Percentiles rank a stretch among this genome's conserved stretches.
These are phyloP conservation scores for Ferdinandea cuprea DNA, from an alignment of 2,888 invertebrate species.

Conservation along the genomic window DNA sequence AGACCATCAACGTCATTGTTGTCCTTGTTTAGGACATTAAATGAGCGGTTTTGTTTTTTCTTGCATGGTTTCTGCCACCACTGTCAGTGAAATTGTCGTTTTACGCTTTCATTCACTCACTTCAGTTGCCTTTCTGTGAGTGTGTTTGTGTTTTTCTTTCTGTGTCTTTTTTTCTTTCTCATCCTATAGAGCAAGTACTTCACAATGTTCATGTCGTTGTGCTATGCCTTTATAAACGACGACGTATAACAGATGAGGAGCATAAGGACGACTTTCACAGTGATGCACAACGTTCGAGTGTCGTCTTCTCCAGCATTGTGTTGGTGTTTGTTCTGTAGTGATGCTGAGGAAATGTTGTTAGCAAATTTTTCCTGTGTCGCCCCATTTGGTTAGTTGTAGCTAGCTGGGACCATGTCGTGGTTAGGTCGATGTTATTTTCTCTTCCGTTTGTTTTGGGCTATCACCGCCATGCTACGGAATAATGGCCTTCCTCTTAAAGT, in stretches of 20 bases:
- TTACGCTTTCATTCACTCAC: not conserved
- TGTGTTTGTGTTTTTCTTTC: not conserved
- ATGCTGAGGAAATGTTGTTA: slow-evolving; percentile 65
- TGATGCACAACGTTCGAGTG: slow-evolving; percentile 20
- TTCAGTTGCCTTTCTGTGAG: not conserved
- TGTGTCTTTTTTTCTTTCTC: not conserved
- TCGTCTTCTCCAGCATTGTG: slow-evolving; percentile 9
- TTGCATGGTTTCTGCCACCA: slow-evolving; percentile 56
- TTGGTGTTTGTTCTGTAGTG: slow-evolving; percentile 45
- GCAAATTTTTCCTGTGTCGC: not conserved
- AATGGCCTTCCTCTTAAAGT: slow-evolving; percentile 36
- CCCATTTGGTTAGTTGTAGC: slow-evolving; percentile 28
- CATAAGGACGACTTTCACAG: slow-evolving; percentile 17
- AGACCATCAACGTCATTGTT: slow-evolving; percentile 42
- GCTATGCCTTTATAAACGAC: slow-evolving; percentile 50
- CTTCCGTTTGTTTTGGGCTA: slow-evolving; percentile 8
- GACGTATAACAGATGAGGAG: slow-evolving; percentile 18
- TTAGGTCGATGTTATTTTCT: slow-evolving; percentile 44
- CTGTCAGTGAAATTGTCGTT: slow-evolving; percentile 51
- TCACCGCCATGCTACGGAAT: slow-evolving; percentile 8
- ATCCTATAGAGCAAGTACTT: slow-evolving; percentile 53
- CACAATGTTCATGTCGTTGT: slow-evolving; percentile 44
- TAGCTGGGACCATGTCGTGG: slow-evolving; percentile 23
- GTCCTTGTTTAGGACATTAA: slow-evolving; percentile 60
- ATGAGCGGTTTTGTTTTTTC: slow-evolving; percentile 61